A percentile compares a stretch with the other conserved stretches of the same genome.
phyloP scores from a whole-genome alignment of 2,113 vertebrate species.

The Agelaius phoeniceus region DNA sequence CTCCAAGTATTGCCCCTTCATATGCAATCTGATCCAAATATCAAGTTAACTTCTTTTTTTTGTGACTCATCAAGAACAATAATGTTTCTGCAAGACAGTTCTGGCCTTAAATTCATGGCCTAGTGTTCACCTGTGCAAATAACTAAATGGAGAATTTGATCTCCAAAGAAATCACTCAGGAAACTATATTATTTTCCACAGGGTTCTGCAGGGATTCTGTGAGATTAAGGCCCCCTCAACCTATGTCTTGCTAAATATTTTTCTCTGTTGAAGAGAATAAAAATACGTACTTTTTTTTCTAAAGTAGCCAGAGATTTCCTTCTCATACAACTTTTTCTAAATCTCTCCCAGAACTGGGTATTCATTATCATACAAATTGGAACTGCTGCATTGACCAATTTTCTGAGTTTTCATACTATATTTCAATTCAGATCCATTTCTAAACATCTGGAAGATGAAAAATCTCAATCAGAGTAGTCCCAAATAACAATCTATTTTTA shows the following conservation, averaged over 20 bases:
- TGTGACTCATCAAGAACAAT: conserved; percentile 20
- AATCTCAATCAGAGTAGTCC: not conserved
- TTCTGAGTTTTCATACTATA: not conserved
- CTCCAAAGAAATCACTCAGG: not conserved
- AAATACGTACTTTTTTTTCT: not conserved
- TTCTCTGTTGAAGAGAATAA: not conserved
- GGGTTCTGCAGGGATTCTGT: not conserved
- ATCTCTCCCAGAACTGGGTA: not conserved
- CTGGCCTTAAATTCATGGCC: not conserved
- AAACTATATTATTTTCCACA: not conserved
- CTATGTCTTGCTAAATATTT: not conserved
- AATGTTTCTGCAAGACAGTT: not conserved
- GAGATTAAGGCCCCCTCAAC: not conserved
- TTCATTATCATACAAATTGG: not conserved
- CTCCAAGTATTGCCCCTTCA: not conserved
- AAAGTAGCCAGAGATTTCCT: not conserved
- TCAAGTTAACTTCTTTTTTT: not conserved
- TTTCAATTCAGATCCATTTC: not conserved
- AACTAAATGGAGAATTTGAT: not conserved
- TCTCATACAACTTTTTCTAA: not conserved
- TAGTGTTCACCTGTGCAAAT: conserved; percentile 13
- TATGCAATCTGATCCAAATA: not conserved
- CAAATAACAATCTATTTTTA: not conserved
- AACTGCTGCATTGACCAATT: not conserved
- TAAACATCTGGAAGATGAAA: not conserved